Evolutionary conservation across 2,797 vertebrate genomes (phyloP).

Genomic region (Hephaestus fuliginosus): DNA sequence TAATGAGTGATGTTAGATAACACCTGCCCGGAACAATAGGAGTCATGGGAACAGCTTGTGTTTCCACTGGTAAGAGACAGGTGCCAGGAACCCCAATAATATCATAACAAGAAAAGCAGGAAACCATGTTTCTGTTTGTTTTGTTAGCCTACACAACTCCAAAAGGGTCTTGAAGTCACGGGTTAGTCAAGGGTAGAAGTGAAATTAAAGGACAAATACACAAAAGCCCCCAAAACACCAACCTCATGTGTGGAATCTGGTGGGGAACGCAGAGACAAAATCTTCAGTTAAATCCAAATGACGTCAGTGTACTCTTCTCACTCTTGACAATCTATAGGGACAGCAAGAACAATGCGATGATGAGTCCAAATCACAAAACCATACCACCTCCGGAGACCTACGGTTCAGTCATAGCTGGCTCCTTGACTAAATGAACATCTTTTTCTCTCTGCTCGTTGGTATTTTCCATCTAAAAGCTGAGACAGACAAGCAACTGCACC

Average conservation of each 20-base stretch:
- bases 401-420: conserved; percentile 50
- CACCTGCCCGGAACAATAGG: conserved; percentile 65
- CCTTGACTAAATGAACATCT: conserved; percentile 40
- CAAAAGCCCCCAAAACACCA: conserved; percentile 27
- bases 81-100: conserved; percentile 67
- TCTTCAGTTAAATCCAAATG: conserved; percentile 39
- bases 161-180: conserved; percentile 8
- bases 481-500: conserved; percentile 54
- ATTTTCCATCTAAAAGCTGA: conserved; percentile 69
- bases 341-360: conserved; percentile 30
- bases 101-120: conserved; percentile 70
- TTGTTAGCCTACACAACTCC: conserved; percentile 26
- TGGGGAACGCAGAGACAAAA: conserved; percentile 1
- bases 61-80: conserved; percentile 57
- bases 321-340: conserved; percentile 57
- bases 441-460: conserved; percentile 42
- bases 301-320: conserved; percentile 16
- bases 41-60: conserved; percentile 34
- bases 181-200: background rate
- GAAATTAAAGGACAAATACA: conserved; percentile 26
- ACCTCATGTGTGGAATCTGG: conserved; percentile 57
- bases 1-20: conserved; percentile 22
- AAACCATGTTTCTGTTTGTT: conserved; percentile 62
- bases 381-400: conserved; percentile 60
- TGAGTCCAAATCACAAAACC: conserved; percentile 70